Percentiles rank a stretch among this genome's conserved stretches.
These are phyloP conservation scores for Ahaetulla prasina DNA, from an alignment of 2,113 vertebrate genomes.

Conservation along the genomic window DNA sequence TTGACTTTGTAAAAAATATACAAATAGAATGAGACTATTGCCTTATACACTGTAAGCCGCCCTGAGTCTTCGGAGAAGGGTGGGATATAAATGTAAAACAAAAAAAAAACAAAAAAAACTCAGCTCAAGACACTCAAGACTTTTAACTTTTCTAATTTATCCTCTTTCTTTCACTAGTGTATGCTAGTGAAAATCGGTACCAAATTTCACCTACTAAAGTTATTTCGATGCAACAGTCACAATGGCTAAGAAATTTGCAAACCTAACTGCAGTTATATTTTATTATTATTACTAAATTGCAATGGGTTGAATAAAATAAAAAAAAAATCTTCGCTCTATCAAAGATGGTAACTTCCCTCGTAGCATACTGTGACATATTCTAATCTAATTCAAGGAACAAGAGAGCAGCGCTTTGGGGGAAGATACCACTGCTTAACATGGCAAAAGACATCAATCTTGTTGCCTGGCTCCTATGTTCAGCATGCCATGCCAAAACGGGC, in stretches of 20 bases:
- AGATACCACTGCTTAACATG: not conserved
- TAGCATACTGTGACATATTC: not conserved
- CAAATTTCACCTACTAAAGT: not conserved
- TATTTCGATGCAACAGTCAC: not conserved
- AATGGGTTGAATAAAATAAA: not conserved
- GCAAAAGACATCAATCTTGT: not conserved
- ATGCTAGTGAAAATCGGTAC: not conserved
- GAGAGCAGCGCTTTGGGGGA: not conserved
- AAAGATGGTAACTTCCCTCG: not conserved
- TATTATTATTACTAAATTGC: not conserved
- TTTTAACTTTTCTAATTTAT: not conserved
- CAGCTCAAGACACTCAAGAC: not conserved
- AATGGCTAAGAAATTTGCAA: not conserved
- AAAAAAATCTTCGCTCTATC: not conserved
- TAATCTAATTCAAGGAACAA: not conserved
- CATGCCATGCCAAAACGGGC: not conserved
- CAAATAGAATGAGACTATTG: too few species aligned
- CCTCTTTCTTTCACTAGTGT: not conserved
- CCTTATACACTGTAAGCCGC: too few species aligned
- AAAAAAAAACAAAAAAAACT: too few species aligned
- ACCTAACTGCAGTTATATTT: not conserved
- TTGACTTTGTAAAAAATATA: too few species aligned
- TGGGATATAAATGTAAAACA: too few species aligned
- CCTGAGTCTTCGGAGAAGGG: too few species aligned
- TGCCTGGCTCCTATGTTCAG: not conserved